Base-by-base conservation (phyloP, 2,888 invertebrate genomes). In the Salticus scenicus region DNA sequence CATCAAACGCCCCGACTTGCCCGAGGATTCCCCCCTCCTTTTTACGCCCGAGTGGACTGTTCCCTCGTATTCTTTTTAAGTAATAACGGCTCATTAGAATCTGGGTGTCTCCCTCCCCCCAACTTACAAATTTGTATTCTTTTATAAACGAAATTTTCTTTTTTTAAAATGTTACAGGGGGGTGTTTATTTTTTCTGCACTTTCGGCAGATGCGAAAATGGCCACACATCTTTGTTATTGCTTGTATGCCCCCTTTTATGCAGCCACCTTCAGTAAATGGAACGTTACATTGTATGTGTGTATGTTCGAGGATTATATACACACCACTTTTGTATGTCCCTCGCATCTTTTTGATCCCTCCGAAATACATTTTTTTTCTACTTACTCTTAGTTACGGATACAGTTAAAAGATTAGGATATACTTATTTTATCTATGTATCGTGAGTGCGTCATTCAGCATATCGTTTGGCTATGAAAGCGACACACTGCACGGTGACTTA, bases 51-150 rank as follows among this genome's bases (percentile, higher is more conserved):
- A 63, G 24, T 69, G 37, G 72, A 67, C 79, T 47, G 37, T 24
- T 41, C 37, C 64, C 73, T 27, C 30, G n/a, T 28, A 17, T 37
- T 75, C 72, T 74, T 73, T 67, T 74, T 70, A 42, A 74, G 69
- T 74, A 69, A 74, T 37, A 47, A 70, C 71, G 82, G 57, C 82
- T 83, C 82, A 83, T 84, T 84, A 84, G 83, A 84, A 47, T 42
- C 37, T 77, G 47, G 20, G 41, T 5, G 28, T n/a, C 41, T 20
- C 72, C 63, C 33, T 28, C 47, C 51, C 41, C 24, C 70, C 47
- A 27, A 30, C 75, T 51, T 24, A 51, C 70, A 83, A 82, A 83
- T 83, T 76, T 83, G 82, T 83, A 76, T 64, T 75, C 81, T 75
- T 82, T 75, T 75, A 75, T 75, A 67, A 82, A 75, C 80, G 75